Base-by-base conservation (phyloP, 92 coral and sea anemone species). In the Umimayanthus kanabou region DNA sequence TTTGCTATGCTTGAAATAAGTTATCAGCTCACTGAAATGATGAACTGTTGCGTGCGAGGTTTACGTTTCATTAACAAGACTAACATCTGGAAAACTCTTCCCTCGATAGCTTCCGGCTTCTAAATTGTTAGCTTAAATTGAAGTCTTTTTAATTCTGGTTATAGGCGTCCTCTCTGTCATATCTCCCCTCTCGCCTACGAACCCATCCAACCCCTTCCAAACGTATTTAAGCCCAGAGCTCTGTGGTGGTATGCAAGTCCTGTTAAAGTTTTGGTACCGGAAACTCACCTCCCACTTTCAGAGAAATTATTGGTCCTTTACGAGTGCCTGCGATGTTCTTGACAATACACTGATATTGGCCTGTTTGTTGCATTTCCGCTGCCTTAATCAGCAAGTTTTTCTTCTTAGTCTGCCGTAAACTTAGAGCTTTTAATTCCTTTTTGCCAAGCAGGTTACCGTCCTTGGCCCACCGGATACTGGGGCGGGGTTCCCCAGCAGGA, bases 281-380 rank as follows among this genome's bases (percentile, higher is more conserved):
- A n/a, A 20, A 28, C 78, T 28, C 13, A 75, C 87, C 78, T 69
- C 15, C 16, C 33, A 83, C 76, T 11, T 42, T 43, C 58, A 82
- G 78, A 42, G 87, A 83, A 69, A 83, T 70, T 1, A 83, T 29
- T 23, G 78, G 66, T 26, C 87, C 87, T 45, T 70, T 83, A 6
- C 87, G 78, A 29, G 16, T 83, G 29, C 87, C 78, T 16, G 87
- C 87, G 8, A 70, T 25, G 78, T 83, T 83, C 8, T 28, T 83
- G 15, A 26, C 87, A 83, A 83, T 73, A 29, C 87, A 83, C 87
- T 71, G 87, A 73, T 70, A 83, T 28, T 69, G 0, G 5, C 87
- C 78, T n/a, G 39, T 28, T 20, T 83, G 45, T 20, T 45, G 66
- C 15, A 11, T 18, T 71, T 71, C 55, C 6, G 74, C 15, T 8